phyloP scores from a whole-genome alignment of 1,140 invertebrate species.

The Eriosoma lanigerum region DNA sequence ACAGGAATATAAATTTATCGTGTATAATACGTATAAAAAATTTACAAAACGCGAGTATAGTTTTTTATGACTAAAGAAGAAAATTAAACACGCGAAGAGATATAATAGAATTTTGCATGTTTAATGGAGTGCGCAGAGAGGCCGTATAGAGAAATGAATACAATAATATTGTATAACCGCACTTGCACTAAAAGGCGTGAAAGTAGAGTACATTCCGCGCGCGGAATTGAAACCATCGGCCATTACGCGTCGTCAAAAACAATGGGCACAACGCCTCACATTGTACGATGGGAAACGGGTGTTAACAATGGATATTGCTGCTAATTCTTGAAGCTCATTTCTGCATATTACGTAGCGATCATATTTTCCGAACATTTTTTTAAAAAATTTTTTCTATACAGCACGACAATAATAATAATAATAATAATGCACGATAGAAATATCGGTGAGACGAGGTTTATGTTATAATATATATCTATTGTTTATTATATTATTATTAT shows the following conservation, averaged over 20 bases:
- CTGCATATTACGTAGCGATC: background rate
- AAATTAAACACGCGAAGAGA: background rate
- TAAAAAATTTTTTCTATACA: too few species aligned
- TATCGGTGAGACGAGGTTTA: background rate
- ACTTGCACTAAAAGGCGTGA: background rate
- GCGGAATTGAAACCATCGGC: conserved; percentile 11
- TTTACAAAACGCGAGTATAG: too few species aligned
- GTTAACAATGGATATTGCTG: conserved; percentile 38
- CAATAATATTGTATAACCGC: conserved; percentile 25
- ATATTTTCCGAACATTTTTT: conserved; percentile 11
- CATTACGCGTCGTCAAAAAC: conserved; percentile 27
- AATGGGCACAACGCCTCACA: too few species aligned
- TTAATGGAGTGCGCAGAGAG: background rate
- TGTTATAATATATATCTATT: too few species aligned
- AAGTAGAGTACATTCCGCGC: conserved; percentile 9
- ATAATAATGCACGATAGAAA: background rate
- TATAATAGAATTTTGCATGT: conserved; percentile 30
- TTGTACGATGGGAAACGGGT: conserved; percentile 15
- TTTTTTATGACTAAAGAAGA: too few species aligned
- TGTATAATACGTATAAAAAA: too few species aligned
- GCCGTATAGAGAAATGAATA: background rate
- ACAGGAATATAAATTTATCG: too few species aligned
- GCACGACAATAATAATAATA: background rate
- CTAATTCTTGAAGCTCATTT: conserved; percentile 28
- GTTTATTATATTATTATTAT: too few species aligned